Evolutionary conservation across 2,888 invertebrate genomes (phyloP).

Genomic region (Furcula furcula): DNA sequence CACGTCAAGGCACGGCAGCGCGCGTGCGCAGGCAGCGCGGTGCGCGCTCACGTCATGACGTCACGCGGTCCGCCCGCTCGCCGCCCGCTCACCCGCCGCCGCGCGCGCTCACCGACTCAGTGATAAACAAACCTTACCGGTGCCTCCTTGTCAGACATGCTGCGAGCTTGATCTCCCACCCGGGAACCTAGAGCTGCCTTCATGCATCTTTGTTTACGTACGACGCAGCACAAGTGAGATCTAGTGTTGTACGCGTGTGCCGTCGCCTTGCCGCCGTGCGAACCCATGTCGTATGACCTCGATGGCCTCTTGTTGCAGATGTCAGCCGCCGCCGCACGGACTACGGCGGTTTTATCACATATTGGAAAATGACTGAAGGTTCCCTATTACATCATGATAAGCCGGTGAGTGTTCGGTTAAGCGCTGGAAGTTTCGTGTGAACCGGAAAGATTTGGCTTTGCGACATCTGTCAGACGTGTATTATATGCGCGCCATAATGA

Average conservation of each 20-base stretch:
- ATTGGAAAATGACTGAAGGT: constrained; percentile 80
- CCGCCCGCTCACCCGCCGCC: constrained; percentile 26
- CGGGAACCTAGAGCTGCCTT: constrained; percentile 55
- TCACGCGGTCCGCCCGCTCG: constrained; percentile 20
- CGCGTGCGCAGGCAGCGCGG: constrained; percentile 19
- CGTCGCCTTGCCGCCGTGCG: constrained; percentile 19
- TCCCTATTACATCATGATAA: constrained; percentile 63
- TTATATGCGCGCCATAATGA: constrained; percentile 15
- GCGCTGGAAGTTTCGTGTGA: constrained; percentile 7
- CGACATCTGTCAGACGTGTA: constrained; percentile 12
- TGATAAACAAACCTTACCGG: constrained; percentile 67
- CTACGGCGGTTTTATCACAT: constrained; percentile 78
- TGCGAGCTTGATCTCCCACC: constrained; percentile 58
- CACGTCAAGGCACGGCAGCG: constrained; percentile 29
- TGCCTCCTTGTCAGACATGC: constrained; percentile 60
- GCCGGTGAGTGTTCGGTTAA: constrained; percentile 62
- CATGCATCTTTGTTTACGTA: constrained; percentile 68
- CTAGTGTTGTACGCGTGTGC: constrained; percentile 23
- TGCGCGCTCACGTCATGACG: constrained; percentile 34
- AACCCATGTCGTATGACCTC: constrained; percentile 62
- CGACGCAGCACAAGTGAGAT: constrained; percentile 69
- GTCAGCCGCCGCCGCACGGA: constrained; percentile 75
- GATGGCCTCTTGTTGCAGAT: constrained; percentile 71
- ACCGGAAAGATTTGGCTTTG: constrained; percentile 3
- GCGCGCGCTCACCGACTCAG: constrained; percentile 49